Evolutionary conservation across 2,888 invertebrate genomes (phyloP), one percentile per base, ranked within the genome.

Genomic region (Aspidiotus destructor): DNA sequence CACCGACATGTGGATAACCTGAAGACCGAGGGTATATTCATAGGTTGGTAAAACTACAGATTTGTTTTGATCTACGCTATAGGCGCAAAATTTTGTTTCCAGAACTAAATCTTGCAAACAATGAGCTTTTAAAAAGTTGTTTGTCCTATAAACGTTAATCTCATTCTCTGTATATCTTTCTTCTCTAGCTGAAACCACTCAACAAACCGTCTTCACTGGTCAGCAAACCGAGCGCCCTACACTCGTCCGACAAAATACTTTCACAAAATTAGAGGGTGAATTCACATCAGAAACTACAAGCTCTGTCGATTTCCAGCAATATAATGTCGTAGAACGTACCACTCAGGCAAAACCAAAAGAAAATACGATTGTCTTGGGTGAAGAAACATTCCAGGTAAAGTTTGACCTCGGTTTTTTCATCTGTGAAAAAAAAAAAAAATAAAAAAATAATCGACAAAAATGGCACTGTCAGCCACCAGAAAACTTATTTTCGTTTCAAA

Each of bases 241-340:
- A 74, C 82, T 84, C 70, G 83, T 86, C 61, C 80, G 88, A 73
- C 82, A 88, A 67, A 87, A 88, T 74, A 89, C 88, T 1, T 88
- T 85, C 81, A 88, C 88, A 0, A 88, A 88, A 77, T 79, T 87
- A 58, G 87, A 87, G 78, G 88, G 87, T 42, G 87, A 88, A 69
- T 84, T 88, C 77, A 81, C 77, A 57, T 84, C 84, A 55, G 86
- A 86, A 73, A 87, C 87, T 7, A 87, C 87, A 16, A 82, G 79
- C 63, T 80, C 82, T 76, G 81, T 84, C 0, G 86, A 87, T 77
- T 87, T 81, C 74, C 72, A 71, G 62, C 71, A 73, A 65, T 79
- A 86, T 69, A 85, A 86, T 76, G 76, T 76, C 13, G 77, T 80
- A 3, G 84, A 86, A 76, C 81, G 82, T 72, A 83, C 84, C 40